Percentiles rank a stretch among this genome's conserved stretches.
Conservation (phyloP, 1,140 invertebrate genomes). For the Nautilus pompilius region DNA sequence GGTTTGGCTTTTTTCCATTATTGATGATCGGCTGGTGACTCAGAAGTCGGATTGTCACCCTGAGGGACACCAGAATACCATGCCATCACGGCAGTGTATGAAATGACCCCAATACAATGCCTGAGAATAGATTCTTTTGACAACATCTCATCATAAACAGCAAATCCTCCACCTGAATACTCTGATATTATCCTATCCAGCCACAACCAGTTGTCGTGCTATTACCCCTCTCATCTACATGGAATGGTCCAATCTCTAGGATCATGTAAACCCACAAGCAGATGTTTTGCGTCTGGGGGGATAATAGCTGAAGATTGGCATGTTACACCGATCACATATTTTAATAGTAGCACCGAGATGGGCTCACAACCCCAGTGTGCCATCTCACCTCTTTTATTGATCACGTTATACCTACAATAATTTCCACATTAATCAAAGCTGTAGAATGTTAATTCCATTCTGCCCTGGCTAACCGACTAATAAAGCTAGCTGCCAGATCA, state of each 20-base stretch:
- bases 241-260: slow-evolving; percentile 1
- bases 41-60: background rate
- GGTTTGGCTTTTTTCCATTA: slow-evolving; percentile 13
- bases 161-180: background rate
- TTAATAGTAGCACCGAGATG: slow-evolving; percentile 9
- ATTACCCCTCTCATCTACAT: background rate
- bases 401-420: too few relatives aligned
- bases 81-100: background rate
- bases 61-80: background rate
- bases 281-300: slow-evolving; percentile 9
- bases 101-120: background rate
- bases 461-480: too few relatives aligned
- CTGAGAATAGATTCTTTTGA: background rate
- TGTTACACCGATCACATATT: slow-evolving; percentile 11
- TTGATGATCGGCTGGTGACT: slow-evolving; percentile 12
- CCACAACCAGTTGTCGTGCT: background rate
- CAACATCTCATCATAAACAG: background rate
- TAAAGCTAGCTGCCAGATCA: too few relatives aligned
- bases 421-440: too few relatives aligned
- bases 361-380: too few relatives aligned
- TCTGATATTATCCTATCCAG: background rate
- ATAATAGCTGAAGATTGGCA: slow-evolving; percentile 11
- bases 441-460: too few relatives aligned
- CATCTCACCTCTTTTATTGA: too few relatives aligned
- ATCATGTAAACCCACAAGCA: slow-evolving; percentile 8